A percentile compares a stretch with the other conserved stretches of the same genome.
phyloP scores from a whole-genome alignment of 1,140 invertebrate species.

The Macrocentrus cingulum region DNA sequence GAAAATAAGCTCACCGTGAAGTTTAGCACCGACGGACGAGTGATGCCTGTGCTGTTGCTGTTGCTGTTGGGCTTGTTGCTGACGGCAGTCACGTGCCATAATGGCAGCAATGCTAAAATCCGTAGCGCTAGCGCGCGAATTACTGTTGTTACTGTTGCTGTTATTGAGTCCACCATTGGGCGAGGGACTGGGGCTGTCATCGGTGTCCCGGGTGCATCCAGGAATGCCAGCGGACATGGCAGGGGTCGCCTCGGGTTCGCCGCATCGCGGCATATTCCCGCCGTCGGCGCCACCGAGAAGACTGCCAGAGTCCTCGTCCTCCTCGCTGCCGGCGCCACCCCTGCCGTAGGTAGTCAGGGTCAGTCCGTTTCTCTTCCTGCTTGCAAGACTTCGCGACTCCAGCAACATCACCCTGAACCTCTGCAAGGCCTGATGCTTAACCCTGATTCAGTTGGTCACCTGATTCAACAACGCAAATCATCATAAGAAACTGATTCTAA shows the following conservation, averaged over 20 bases:
- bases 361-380: constrained; percentile 59
- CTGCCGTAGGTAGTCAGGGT: constrained; percentile 56
- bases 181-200: constrained; percentile 50
- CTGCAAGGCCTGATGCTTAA: not conserved
- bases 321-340: constrained; percentile 53
- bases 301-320: constrained; percentile 59
- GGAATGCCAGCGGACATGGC: constrained; percentile 35
- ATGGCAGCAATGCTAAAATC: constrained; percentile 93
- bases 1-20: too few relatives aligned
- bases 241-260: constrained; percentile 30
- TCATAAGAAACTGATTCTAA: too few relatives aligned
- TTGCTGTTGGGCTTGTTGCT: constrained; percentile 52
- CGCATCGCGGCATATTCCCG: constrained; percentile 32
- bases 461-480: too few relatives aligned
- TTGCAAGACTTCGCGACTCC: constrained; percentile 57
- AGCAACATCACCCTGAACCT: constrained; percentile 54
- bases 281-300: constrained; percentile 58
- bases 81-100: constrained; percentile 74
- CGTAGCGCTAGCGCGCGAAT: constrained; percentile 69
- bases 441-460: not conserved
- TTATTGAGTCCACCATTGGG: constrained; percentile 51
- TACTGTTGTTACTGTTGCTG: constrained; percentile 54
- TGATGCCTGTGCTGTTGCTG: constrained; percentile 38
- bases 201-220: constrained; percentile 47
- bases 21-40: constrained; percentile 50